Conservation (phyloP, 2,113 vertebrate species). For the Leptobrachium ailaonicum region DNA sequence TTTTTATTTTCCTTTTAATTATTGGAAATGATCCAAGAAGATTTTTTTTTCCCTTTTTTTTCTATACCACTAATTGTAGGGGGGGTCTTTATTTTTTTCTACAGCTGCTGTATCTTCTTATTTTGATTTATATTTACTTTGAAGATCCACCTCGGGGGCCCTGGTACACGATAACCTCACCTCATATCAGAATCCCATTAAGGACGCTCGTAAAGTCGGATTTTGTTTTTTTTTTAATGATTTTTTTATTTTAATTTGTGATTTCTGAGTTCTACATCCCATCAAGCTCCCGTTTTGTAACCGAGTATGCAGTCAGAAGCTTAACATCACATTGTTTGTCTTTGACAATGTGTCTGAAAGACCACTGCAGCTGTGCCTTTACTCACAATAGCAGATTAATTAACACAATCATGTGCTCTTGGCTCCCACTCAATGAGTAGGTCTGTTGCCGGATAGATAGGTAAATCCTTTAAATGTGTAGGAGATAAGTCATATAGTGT, state of each 20-base stretch:
- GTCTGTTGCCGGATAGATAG: conserved; percentile 98
- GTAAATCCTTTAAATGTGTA: conserved; percentile 98
- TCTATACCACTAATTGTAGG: conserved; percentile 70
- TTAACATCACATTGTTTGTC: conserved; percentile 98
- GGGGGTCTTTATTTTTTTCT: conserved; percentile 77
- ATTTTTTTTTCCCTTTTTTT: background rate
- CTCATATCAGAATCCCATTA: conserved; percentile 88
- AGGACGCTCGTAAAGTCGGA: conserved; percentile 94
- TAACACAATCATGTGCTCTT: conserved; percentile 99
- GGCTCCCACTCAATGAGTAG: conserved; percentile 96
- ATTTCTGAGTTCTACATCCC: conserved; percentile 97
- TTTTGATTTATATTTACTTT: conserved; percentile 85
- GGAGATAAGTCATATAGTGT: conserved; percentile 85
- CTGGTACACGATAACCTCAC: conserved; percentile 88
- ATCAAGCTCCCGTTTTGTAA: conserved; percentile 89
- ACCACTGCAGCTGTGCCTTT: conserved; percentile 96
- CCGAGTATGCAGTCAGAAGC: conserved; percentile 95
- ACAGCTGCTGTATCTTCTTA: conserved; percentile 55
- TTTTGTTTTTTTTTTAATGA: conserved; percentile 79
- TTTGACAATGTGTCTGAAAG: conserved; percentile 97
- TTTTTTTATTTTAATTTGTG: conserved; percentile 83
- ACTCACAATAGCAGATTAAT: conserved; percentile 99
- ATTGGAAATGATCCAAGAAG: conserved; percentile 82
- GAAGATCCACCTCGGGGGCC: conserved; percentile 80
- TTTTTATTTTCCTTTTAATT: conserved; percentile 82